phyloP scores from a whole-genome alignment of 2,113 vertebrate genomes.

The Motacilla tschutschensis region DNA sequence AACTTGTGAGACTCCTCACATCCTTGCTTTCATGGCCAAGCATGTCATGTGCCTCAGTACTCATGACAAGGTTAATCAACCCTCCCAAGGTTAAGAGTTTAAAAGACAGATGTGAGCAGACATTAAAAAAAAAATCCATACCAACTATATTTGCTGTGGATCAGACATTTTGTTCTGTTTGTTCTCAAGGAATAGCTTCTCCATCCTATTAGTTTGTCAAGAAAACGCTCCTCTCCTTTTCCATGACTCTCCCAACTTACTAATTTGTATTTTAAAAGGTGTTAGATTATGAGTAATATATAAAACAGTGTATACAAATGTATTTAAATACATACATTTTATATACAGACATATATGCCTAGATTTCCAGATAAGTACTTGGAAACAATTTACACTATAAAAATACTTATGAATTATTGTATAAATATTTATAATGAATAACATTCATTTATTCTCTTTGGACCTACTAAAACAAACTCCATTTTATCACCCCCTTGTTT shows the following conservation, averaged over 20 bases:
- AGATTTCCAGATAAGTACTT: neutral
- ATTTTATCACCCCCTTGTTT: neutral
- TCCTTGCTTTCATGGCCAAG: neutral
- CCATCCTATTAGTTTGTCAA: neutral
- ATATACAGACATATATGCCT: neutral
- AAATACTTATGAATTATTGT: neutral
- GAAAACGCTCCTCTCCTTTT: neutral
- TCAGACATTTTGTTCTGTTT: accelerated
- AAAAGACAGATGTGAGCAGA: neutral
- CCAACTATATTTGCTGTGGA: neutral
- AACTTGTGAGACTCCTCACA: neutral
- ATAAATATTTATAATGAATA: neutral
- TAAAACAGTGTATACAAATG: neutral
- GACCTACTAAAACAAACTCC: neutral
- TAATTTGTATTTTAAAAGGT: neutral
- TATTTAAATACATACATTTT: neutral
- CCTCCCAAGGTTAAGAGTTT: neutral
- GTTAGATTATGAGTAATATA: no score
- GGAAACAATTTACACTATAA: neutral
- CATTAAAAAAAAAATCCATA: neutral
- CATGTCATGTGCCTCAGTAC: neutral
- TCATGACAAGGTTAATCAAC: neutral
- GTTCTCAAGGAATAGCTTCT: neutral
- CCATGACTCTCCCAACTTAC: neutral
- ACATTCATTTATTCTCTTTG: neutral